Evolutionary conservation across 1,140 invertebrate genomes (phyloP), one percentile per base, ranked within the genome.

Genomic region (Lepidurus couesii): DNA sequence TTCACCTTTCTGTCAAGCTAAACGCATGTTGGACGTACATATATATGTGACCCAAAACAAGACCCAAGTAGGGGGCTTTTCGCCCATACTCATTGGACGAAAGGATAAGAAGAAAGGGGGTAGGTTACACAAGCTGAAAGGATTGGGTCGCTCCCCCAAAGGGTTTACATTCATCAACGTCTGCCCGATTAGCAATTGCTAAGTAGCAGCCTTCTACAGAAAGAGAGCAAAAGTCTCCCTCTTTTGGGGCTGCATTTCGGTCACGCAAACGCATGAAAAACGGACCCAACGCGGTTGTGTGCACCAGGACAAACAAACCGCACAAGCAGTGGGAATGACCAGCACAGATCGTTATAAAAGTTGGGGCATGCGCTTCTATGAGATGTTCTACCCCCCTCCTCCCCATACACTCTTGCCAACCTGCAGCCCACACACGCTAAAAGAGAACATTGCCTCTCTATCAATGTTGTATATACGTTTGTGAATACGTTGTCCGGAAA

Each of bases 391-490:
- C 16, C 53, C 53, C 53, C 53, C 53, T 34, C 34, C 34, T 34
- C 3, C 34, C 34, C 34, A 34, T 34, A 34, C 34, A 34, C 53
- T 65, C 53, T 65, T 13, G 53, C n/a, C 53, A 65, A 65, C 53
- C 53, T 65, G 53, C 53, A 21, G 53, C 53, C 53, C 53, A 65
- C 53, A 65, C 53, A 34, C 34, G 34, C 34, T 34, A 34, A 34
- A 65, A 65, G 53, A 65, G 53, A 13, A 21, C 53, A 65, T 9
- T n/a, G 53, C 16, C 4, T 65, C 53, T 13, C 16, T 65, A 65
- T 65, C 53, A 65, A 65, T 65, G 53, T 65, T 65, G 53, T 65
- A 65, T 65, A 65, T 65, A 65, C 53, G 47, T 65, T 11, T 13
- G 13, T 65, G 47, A 65, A 65, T 65, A 65, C 47, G 13, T 13